A percentile compares a stretch with the other conserved stretches of the same genome.
Conservation (phyloP, 2,113 vertebrate species). For the Casuarius casuarius region DNA sequence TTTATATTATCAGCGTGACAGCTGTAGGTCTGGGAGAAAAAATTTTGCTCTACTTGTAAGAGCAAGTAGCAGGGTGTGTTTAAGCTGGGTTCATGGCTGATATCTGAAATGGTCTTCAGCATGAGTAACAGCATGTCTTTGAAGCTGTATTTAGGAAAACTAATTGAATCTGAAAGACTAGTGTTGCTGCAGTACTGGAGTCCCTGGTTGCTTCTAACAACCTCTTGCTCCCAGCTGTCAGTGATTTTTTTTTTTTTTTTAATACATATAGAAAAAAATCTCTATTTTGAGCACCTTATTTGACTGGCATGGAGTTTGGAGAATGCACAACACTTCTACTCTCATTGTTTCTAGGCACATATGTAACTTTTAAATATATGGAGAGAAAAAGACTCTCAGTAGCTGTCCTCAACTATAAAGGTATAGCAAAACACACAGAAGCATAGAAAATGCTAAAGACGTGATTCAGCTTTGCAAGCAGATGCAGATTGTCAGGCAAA, state of each 20-base stretch:
- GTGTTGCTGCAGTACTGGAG: neutral
- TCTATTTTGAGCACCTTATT: neutral
- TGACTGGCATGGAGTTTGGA: neutral
- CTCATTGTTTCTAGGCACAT: neutral
- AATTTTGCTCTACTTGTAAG: neutral
- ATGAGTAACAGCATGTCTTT: neutral
- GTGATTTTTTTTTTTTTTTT: neutral
- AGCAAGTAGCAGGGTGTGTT: neutral
- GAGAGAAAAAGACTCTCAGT: neutral
- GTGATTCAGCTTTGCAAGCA: neutral
- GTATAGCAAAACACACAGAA: neutral
- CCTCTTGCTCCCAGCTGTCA: neutral
- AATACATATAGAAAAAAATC: neutral
- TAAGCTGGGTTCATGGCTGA: neutral
- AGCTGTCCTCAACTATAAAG: neutral
- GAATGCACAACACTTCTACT: neutral
- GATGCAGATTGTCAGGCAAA: neutral
- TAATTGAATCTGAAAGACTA: neutral
- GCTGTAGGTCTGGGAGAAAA: neutral
- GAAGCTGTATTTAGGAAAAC: neutral
- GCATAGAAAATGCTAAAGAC: neutral
- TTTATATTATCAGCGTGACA: rapidly evolving
- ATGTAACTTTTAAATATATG: neutral
- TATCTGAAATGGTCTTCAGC: neutral
- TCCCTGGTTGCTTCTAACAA: neutral